Base-by-base conservation (phyloP, 2,113 vertebrate genomes). In the Paraplagusia blochii region DNA sequence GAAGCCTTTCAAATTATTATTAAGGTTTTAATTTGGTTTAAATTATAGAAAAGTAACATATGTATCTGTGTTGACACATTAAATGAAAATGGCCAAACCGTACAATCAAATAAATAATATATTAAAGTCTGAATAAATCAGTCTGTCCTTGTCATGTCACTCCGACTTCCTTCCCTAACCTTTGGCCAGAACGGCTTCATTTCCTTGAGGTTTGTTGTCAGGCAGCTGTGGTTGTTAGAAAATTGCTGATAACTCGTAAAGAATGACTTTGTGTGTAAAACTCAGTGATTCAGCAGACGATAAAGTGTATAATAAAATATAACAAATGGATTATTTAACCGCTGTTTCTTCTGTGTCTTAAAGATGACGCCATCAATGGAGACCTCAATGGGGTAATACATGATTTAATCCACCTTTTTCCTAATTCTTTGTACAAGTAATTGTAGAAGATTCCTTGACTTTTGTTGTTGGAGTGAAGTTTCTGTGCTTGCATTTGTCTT, bases 351-450 rank as follows among this genome's bases (percentile, higher is more conserved):
- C 15, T 45, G 1, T 50, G 13, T 61, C 7, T 63, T 76, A 15
- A 18, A 91, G 94, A 91, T 87, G 92, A 88, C 45, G 88, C 90
- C 43, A 36, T 94, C 80, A 97, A 96, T 52, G 94, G 95, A 50
- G 91, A 95, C 11, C 44, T 92, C 53, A 92, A 91, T 70, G 93
- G 76, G 91, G 91, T 92, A 89, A 87, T 29, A 34, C 16, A n/a
- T 72, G 68, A 2, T 16, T 45, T 4, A 40, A 11, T 29, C 22
- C 22, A 29, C 22, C 2, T 29, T 29, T 29, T 29, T 29, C 22
- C 6, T 29, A 29, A 29, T 29, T 29, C 22, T 29, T 4, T 6
- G 6, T 29, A 29, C 22, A 39, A 39, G 1, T 18, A 18, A 47
- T 8, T 44, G 7, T 44, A 15, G n/a, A n/a, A n/a, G n/a, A n/a